phyloP scores from a whole-genome alignment of 2,113 vertebrate species.

The Corydoras sp. region DNA sequence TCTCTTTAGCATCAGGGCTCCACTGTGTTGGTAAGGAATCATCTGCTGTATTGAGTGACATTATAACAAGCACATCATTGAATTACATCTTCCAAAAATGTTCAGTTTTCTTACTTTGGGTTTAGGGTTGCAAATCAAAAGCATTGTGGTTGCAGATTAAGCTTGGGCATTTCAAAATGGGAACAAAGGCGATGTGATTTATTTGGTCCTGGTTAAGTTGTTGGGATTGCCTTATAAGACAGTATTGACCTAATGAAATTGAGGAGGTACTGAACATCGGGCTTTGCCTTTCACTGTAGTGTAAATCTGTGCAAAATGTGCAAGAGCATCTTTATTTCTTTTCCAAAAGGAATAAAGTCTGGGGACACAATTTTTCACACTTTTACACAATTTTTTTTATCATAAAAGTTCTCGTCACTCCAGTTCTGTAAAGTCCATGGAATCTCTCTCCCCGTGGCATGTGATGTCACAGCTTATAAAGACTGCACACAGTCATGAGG shows the following conservation, averaged over 20 bases:
- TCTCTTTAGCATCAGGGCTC: constrained; percentile 8
- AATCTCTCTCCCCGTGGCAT: too few relatives aligned
- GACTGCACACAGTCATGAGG: too few relatives aligned
- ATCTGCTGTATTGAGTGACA: constrained; percentile 10
- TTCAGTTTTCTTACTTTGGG: constrained; percentile 29
- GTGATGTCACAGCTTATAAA: too few relatives aligned
- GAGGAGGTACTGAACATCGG: not conserved
- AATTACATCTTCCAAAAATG: constrained; percentile 14
- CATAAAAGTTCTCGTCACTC: too few relatives aligned
- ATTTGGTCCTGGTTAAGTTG: constrained; percentile 6
- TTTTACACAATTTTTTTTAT: too few relatives aligned
- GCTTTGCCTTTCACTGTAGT: too few relatives aligned
- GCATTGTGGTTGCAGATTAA: not conserved
- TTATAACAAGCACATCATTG: not conserved
- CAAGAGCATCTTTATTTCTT: too few relatives aligned
- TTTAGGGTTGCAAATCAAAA: not conserved
- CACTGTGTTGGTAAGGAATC: constrained; percentile 18
- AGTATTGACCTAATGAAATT: not conserved
- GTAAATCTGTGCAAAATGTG: too few relatives aligned
- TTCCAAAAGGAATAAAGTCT: too few relatives aligned
- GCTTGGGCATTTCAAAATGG: not conserved
- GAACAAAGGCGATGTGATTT: not conserved
- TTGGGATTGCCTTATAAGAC: not conserved
- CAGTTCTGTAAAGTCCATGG: too few relatives aligned
- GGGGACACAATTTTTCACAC: too few relatives aligned